phyloP scores from a whole-genome alignment of 2,113 vertebrate species.

The Danio rerio region DNA sequence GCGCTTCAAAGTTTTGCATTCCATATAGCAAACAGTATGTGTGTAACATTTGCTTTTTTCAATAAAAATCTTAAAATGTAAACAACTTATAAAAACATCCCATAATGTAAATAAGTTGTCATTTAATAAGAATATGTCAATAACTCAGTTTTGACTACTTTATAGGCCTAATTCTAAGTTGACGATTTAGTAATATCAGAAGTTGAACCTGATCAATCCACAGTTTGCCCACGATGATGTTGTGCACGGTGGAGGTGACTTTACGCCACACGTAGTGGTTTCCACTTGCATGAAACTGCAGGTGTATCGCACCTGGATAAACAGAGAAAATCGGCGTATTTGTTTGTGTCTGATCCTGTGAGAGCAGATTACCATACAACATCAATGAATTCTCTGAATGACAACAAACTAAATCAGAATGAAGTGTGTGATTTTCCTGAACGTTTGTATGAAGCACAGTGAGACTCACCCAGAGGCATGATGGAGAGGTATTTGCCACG shows the following conservation, averaged over 20 bases:
- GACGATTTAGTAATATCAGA: not conserved
- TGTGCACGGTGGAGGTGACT: conserved; percentile 97
- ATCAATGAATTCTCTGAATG: not conserved
- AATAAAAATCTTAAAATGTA: too few species aligned
- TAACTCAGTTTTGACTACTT: too few species aligned
- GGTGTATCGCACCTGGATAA: conserved; percentile 89
- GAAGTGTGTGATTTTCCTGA: too few species aligned
- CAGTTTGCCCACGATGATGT: conserved; percentile 98
- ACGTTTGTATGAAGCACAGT: not conserved
- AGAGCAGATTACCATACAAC: not conserved
- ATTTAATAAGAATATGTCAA: too few species aligned
- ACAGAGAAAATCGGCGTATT: conserved; percentile 6
- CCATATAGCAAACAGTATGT: too few species aligned
- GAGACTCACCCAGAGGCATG: conserved; percentile 89
- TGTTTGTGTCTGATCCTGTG: not conserved
- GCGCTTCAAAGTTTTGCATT: too few species aligned
- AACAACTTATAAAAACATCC: too few species aligned
- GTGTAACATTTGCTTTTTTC: too few species aligned
- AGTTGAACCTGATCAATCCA: conserved; percentile 95
- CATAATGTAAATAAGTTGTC: too few species aligned
- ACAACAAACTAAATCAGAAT: not conserved
- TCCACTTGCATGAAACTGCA: conserved; percentile 90
- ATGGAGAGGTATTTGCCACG: conserved; percentile 99
- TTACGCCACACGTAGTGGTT: conserved; percentile 98
- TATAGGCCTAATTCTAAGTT: not conserved